Conservation (phyloP, 2,797 vertebrate genomes). For the Alectoris magna region DNA sequence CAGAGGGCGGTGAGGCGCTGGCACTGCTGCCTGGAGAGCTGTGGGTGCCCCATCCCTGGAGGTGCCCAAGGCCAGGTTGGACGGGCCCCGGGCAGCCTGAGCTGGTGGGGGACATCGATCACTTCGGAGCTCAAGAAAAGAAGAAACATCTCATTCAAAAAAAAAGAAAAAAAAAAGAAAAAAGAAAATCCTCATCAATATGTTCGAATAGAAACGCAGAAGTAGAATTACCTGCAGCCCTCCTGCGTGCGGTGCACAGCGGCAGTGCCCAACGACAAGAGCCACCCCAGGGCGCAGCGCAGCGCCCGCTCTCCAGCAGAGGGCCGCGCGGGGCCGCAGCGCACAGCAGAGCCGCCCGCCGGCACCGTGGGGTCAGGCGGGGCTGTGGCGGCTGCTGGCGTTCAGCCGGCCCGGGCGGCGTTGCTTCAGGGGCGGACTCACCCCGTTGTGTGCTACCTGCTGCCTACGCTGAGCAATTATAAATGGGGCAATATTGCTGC, state of each 20-base stretch:
- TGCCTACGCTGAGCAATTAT: background rate
- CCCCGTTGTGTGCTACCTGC: background rate
- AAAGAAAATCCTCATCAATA: fast-evolving
- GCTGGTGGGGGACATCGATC: too few species aligned
- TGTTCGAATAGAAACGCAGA: fast-evolving
- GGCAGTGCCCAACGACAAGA: background rate
- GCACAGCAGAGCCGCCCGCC: too few species aligned
- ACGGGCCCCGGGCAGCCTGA: too few species aligned
- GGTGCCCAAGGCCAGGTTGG: too few species aligned
- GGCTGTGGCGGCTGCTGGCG: too few species aligned
- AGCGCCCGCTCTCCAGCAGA: background rate
- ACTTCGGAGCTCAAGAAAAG: background rate
- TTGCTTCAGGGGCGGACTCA: background rate
- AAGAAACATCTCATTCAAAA: fast-evolving
- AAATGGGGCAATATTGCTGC: background rate
- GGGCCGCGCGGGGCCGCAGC: background rate
- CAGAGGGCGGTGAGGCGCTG: background rate
- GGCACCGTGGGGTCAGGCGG: too few species aligned
- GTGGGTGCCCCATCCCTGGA: too few species aligned
- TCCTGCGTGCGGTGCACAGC: too few species aligned
- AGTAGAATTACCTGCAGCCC: fast-evolving
- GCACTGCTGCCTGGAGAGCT: background rate
- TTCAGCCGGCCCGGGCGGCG: too few species aligned
- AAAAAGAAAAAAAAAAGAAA: too few species aligned
- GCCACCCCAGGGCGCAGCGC: too few species aligned